Conservation (phyloP, 2,113 vertebrate genomes). For the Ascaphus truei region DNA sequence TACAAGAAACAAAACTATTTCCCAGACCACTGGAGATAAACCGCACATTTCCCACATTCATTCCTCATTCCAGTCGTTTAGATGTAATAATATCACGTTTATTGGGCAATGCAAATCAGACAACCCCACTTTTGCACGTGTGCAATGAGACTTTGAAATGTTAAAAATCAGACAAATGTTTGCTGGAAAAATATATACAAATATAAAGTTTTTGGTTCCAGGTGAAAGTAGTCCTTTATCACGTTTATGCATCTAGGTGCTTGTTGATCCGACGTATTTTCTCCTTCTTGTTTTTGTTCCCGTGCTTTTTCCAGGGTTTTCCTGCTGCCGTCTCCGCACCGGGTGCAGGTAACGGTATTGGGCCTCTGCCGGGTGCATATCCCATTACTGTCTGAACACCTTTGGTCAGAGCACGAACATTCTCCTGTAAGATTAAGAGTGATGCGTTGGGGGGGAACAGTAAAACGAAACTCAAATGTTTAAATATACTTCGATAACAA, state of each 20-base stretch:
- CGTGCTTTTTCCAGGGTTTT: slow-evolving; percentile 96
- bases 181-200: not conserved
- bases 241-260: slow-evolving; percentile 82
- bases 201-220: not conserved
- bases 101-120: too few species aligned
- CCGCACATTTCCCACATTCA: too few species aligned
- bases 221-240: not conserved
- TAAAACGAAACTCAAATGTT: too few species aligned
- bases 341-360: slow-evolving; percentile 32
- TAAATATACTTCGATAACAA: too few species aligned
- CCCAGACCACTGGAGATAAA: too few species aligned
- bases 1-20: too few species aligned
- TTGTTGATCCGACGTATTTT: slow-evolving; percentile 84
- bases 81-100: too few species aligned
- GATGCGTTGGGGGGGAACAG: not conserved
- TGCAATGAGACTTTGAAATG: not conserved
- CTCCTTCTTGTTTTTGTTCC: slow-evolving; percentile 93
- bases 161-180: not conserved
- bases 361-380: slow-evolving; percentile 71
- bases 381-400: slow-evolving; percentile 85
- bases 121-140: not conserved
- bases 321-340: slow-evolving; percentile 46
- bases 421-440: slow-evolving; percentile 69
- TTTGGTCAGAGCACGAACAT: slow-evolving; percentile 80
- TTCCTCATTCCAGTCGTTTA: too few species aligned